Evolutionary conservation across 2,888 invertebrate genomes (phyloP).

Genomic region (Trachelus iudaicus): DNA sequence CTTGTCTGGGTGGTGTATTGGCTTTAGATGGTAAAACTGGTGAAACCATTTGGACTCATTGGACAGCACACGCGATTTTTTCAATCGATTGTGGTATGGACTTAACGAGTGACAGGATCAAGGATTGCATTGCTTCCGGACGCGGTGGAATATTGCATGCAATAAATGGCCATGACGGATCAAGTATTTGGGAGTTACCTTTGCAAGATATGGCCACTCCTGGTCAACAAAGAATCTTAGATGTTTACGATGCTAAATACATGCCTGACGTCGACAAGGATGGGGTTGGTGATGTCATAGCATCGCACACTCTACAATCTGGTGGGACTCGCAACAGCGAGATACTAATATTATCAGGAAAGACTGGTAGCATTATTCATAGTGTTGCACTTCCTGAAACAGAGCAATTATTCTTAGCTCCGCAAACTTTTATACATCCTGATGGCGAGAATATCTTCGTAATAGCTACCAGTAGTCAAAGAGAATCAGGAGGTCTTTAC

Average conservation of each 20-base stretch:
- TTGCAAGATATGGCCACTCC: slow-evolving; percentile 64
- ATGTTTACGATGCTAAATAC: slow-evolving; percentile 78
- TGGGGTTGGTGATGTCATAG: slow-evolving; percentile 75
- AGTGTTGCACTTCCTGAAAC: slow-evolving; percentile 73
- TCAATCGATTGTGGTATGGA: slow-evolving; percentile 79
- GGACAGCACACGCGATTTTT: slow-evolving; percentile 79
- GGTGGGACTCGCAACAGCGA: slow-evolving; percentile 70
- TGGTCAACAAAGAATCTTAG: slow-evolving; percentile 54
- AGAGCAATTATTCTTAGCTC: slow-evolving; percentile 79
- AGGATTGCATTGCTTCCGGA: slow-evolving; percentile 81
- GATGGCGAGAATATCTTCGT: slow-evolving; percentile 75
- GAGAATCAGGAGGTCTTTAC: slow-evolving; percentile 78
- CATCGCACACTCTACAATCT: slow-evolving; percentile 73
- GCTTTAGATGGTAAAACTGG: slow-evolving; percentile 81
- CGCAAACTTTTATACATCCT: slow-evolving; percentile 72
- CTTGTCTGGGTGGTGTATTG: slow-evolving; percentile 81
- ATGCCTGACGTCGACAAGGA: slow-evolving; percentile 79
- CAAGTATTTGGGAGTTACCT: slow-evolving; percentile 74
- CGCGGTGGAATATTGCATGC: slow-evolving; percentile 76
- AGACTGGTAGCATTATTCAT: slow-evolving; percentile 73
- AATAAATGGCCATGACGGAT: slow-evolving; percentile 76
- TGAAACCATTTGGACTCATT: slow-evolving; percentile 78
- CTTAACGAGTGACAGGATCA: slow-evolving; percentile 74
- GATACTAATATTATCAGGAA: slow-evolving; percentile 78
- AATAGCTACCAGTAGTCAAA: slow-evolving; percentile 81